Conservation (phyloP, 2,888 invertebrate species). For the Periphyllus acericola region DNA sequence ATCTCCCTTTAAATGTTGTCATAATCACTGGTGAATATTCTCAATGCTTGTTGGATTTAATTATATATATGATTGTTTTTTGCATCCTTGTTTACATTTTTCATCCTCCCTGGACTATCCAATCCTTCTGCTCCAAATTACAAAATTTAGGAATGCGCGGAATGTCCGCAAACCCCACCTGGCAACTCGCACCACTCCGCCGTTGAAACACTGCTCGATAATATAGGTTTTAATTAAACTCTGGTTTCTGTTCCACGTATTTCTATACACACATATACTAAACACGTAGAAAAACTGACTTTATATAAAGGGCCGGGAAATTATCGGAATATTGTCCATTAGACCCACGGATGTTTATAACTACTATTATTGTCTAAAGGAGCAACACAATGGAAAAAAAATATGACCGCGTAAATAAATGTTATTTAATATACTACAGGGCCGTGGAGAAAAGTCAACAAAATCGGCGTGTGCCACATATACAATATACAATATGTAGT, state of each 20-base stretch:
- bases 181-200: background rate
- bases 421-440: background rate
- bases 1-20: background rate
- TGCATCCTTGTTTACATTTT: background rate
- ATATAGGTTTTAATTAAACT: conserved; percentile 55
- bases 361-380: background rate
- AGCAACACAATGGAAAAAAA: background rate
- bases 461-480: background rate
- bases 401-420: background rate
- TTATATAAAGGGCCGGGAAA: background rate
- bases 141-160: conserved; percentile 26
- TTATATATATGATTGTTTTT: conserved; percentile 1
- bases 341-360: background rate
- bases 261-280: background rate
- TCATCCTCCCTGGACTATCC: background rate
- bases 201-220: background rate
- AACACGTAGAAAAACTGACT: background rate
- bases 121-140: conserved; percentile 12
- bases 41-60: background rate
- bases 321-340: background rate
- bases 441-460: background rate
- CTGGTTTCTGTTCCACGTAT: background rate
- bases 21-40: conserved; percentile 12
- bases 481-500: background rate
- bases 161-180: background rate